Conservation (phyloP, 2,113 vertebrate species). For the Talpa occidentalis region DNA sequence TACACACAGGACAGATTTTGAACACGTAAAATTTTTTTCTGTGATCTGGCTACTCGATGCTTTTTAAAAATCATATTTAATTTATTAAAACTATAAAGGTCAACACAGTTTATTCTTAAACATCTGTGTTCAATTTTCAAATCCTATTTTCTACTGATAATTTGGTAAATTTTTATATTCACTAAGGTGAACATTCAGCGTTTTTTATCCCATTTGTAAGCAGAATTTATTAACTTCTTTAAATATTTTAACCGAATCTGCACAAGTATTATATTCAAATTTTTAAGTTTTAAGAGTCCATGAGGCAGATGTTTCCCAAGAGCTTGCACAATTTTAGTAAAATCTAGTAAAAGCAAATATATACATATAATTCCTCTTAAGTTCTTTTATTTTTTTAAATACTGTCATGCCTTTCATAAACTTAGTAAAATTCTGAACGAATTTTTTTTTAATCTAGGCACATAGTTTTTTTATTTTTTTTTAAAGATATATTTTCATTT, state of each 20-base stretch:
- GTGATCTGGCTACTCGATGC: background rate
- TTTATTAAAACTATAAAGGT: background rate
- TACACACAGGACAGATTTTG: background rate
- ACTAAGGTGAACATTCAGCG: background rate
- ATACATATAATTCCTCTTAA: background rate
- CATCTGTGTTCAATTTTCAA: background rate
- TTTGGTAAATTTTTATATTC: slow-evolving; percentile 22
- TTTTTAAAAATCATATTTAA: background rate
- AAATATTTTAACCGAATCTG: slow-evolving; percentile 7
- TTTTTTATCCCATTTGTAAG: background rate
- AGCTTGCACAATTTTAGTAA: background rate
- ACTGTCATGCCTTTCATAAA: background rate
- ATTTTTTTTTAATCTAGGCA: too few species aligned
- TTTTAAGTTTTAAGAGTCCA: background rate
- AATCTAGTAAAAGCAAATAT: background rate
- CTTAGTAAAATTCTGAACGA: background rate
- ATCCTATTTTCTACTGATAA: background rate
- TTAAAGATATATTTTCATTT: too few species aligned
- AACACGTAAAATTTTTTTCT: background rate
- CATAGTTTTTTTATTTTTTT: too few species aligned
- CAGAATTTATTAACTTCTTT: background rate
- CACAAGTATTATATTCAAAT: background rate
- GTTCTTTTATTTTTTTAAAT: background rate
- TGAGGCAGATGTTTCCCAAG: background rate
- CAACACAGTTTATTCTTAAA: background rate